phyloP scores from a whole-genome alignment of 1,140 invertebrate genomes.

The Agraylea sexmaculata region DNA sequence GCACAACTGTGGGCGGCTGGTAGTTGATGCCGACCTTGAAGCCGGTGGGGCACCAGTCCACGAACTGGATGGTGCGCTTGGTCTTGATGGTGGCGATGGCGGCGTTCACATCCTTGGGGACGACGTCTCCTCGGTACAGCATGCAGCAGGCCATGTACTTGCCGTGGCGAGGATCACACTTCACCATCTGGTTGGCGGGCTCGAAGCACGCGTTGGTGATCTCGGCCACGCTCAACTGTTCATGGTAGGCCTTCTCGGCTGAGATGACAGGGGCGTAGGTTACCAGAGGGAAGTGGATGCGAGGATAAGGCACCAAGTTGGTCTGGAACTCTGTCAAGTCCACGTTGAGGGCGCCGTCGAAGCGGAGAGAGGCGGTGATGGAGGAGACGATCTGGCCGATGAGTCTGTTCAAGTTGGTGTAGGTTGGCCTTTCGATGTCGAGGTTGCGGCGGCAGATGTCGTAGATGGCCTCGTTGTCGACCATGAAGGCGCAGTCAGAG shows the following conservation, averaged over 20 bases:
- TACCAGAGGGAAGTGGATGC: slow-evolving; percentile 73
- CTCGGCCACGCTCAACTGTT: slow-evolving; percentile 70
- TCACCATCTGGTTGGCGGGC: slow-evolving; percentile 86
- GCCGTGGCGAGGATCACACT: slow-evolving; percentile 78
- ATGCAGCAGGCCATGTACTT: slow-evolving; percentile 87
- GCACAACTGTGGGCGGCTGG: slow-evolving; percentile 70
- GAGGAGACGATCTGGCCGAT: slow-evolving; percentile 81
- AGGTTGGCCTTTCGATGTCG: slow-evolving; percentile 76
- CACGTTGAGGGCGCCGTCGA: slow-evolving; percentile 80
- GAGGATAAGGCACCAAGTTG: slow-evolving; percentile 74
- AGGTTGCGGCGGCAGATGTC: slow-evolving; percentile 83
- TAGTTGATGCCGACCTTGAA: slow-evolving; percentile 76
- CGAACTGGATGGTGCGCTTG: slow-evolving; percentile 76
- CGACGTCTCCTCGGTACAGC: slow-evolving; percentile 65
- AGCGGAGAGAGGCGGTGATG: slow-evolving; percentile 77
- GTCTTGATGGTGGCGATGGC: slow-evolving; percentile 79
- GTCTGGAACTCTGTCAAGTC: slow-evolving; percentile 86
- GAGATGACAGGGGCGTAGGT: slow-evolving; percentile 80
- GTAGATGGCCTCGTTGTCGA: slow-evolving; percentile 80
- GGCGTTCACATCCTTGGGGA: slow-evolving; percentile 70
- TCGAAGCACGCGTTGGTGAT: slow-evolving; percentile 87
- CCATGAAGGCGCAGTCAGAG: slow-evolving; percentile 81
- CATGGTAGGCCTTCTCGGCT: slow-evolving; percentile 78
- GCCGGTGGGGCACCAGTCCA: slow-evolving; percentile 85
- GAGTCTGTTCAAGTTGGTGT: slow-evolving; percentile 66